Percentiles rank a stretch among this genome's conserved stretches.
Conservation (phyloP, 2,797 vertebrate species). For the Hypotaenidia philippensis region DNA sequence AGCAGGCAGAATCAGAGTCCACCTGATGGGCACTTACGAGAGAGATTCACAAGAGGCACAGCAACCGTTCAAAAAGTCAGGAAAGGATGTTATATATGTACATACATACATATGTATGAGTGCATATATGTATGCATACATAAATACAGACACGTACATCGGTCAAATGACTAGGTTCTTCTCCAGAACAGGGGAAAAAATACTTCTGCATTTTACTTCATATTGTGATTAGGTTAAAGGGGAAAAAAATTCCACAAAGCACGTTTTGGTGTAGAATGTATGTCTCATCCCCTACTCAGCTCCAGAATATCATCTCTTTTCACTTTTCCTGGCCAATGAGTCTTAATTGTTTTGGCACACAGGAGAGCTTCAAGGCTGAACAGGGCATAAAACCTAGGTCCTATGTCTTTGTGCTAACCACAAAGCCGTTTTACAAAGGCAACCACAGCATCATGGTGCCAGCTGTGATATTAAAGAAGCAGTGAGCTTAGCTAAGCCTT, state of each 20-base stretch:
- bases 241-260: background rate
- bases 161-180: background rate
- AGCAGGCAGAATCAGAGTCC: background rate
- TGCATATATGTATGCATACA: too few species aligned
- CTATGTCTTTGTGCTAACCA: background rate
- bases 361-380: background rate
- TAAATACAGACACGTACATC: background rate
- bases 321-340: background rate
- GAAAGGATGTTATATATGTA: background rate
- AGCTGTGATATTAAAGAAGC: background rate
- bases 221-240: background rate
- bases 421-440: background rate
- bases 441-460: background rate
- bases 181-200: background rate
- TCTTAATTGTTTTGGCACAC: background rate
- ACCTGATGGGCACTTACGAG: background rate
- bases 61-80: background rate
- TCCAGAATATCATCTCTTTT: background rate
- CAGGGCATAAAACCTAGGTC: background rate
- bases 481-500: background rate
- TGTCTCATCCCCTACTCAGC: background rate
- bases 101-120: too few species aligned
- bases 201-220: background rate
- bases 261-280: rapidly evolving
- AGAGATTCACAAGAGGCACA: background rate